Conservation (phyloP, 1,140 invertebrate species). For the Heliothis virescens region DNA sequence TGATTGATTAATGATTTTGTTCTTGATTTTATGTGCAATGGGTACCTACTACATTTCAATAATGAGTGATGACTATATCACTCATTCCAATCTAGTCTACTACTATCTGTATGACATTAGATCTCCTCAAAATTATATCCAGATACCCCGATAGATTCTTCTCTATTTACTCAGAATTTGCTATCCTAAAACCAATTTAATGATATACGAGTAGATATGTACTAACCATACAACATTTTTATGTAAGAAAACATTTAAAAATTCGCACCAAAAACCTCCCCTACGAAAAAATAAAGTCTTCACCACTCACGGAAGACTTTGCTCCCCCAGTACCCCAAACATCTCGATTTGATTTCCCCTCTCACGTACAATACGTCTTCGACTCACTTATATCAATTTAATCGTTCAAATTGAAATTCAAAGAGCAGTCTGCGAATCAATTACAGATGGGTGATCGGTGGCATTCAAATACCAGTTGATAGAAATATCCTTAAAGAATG, state of each 20-base stretch:
- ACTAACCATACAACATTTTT: background rate
- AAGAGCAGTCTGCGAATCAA: constrained; percentile 77
- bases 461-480: constrained; percentile 79
- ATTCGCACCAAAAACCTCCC: background rate
- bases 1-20: too few relatives aligned
- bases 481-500: constrained; percentile 81
- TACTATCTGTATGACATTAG: too few relatives aligned
- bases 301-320: constrained; percentile 5
- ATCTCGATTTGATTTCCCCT: constrained; percentile 69
- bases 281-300: background rate
- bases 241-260: background rate
- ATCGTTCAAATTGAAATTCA: constrained; percentile 81
- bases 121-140: too few relatives aligned
- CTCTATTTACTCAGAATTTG: too few relatives aligned
- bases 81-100: too few relatives aligned
- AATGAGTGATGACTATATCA: too few relatives aligned
- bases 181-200: too few relatives aligned
- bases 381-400: constrained; percentile 77
- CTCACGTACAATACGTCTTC: constrained; percentile 55
- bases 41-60: too few relatives aligned
- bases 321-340: constrained; percentile 16
- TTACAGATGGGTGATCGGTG: constrained; percentile 64
- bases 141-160: too few relatives aligned
- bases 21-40: too few relatives aligned
- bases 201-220: background rate